Base-by-base conservation (phyloP, 64 coral and sea anemone species). In the Pocillopora verrucosa region DNA sequence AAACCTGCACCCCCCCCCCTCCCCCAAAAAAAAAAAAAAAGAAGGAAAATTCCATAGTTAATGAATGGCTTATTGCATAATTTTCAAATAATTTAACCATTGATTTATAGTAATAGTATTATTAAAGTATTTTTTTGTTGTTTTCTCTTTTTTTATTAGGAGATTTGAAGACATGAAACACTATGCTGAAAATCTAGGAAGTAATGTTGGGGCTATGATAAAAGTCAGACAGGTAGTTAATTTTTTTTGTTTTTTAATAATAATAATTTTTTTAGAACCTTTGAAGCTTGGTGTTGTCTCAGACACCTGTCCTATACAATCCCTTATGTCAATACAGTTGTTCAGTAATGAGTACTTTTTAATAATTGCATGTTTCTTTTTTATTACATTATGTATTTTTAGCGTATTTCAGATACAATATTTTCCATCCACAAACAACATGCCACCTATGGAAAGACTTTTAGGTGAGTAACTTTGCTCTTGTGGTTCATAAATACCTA, bases 141-240 rank as follows among this genome's bases (percentile, higher is more conserved):
- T 77, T 38, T 83, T 25, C 38, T 6, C 22, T n/a, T 37, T 59
- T 76, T 16, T 79, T 86, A 15, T 67, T 22, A 98, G 96, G 73
- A 92, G 83, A 88, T 98, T 92, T 88, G 96, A 98, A 88, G 96
- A 98, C 87, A 88, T 98, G 74, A 98, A 98, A 41, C 90, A 98
- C 63, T 98, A 98, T 89, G 88, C 93, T 38, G 93, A 98, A 34
- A 94, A 92, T 69, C 80, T 98, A 65, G 93, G 93, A 16, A 89
- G 86, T 59, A 95, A 95, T 88, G 92, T 98, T 63, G 82, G 90
- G 67, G 90, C 96, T 57, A 89, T 98, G 77, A 86, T 98, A 60
- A 98, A 98, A 98, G 96, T 98, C 26, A 76, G 93, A 92, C 96
- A 98, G 96, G 96, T 98, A 90, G 61, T 7, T 51, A 51, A 51